phyloP scores from a whole-genome alignment of 2,888 invertebrate species.

The Lutraria lutraria region DNA sequence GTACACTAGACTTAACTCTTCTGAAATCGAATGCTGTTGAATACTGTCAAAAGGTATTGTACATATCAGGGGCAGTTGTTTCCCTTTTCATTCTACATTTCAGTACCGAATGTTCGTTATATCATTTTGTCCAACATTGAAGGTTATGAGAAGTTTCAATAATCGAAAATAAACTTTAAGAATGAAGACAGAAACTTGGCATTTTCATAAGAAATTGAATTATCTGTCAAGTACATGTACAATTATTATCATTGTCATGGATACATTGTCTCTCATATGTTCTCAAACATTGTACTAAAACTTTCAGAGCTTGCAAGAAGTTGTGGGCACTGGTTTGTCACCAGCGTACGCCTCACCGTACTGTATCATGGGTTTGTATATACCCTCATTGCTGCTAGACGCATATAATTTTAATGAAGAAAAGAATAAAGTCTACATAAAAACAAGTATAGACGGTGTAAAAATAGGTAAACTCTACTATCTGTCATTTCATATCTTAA shows the following conservation, averaged over 20 bases:
- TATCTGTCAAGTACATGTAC: no score
- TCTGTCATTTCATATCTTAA: no score
- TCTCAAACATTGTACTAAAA: no score
- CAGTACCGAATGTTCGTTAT: no score
- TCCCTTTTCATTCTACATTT: not conserved
- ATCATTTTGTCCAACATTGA: no score
- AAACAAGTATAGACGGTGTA: slow-evolving; percentile 67
- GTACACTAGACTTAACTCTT: slow-evolving; percentile 71
- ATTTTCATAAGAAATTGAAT: no score
- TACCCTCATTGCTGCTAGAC: slow-evolving; percentile 75
- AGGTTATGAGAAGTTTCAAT: no score
- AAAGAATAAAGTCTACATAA: slow-evolving; percentile 69
- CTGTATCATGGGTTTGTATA: slow-evolving; percentile 81
- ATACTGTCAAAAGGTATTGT: slow-evolving; percentile 77
- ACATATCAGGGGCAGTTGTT: not conserved
- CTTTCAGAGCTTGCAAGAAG: slow-evolving; percentile 70
- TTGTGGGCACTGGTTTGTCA: slow-evolving; percentile 59
- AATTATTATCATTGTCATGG: no score
- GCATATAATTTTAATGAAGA: slow-evolving; percentile 76
- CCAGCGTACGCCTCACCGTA: slow-evolving; percentile 75
- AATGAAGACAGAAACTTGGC: no score
- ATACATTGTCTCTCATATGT: no score
- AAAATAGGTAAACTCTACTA: slow-evolving; percentile 71
- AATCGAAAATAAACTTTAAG: no score
- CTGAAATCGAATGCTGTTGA: slow-evolving; percentile 70